These are phyloP conservation scores for Choristoneura fumiferana DNA, from an alignment of 1,140 invertebrate species.

Conservation along the genomic window DNA sequence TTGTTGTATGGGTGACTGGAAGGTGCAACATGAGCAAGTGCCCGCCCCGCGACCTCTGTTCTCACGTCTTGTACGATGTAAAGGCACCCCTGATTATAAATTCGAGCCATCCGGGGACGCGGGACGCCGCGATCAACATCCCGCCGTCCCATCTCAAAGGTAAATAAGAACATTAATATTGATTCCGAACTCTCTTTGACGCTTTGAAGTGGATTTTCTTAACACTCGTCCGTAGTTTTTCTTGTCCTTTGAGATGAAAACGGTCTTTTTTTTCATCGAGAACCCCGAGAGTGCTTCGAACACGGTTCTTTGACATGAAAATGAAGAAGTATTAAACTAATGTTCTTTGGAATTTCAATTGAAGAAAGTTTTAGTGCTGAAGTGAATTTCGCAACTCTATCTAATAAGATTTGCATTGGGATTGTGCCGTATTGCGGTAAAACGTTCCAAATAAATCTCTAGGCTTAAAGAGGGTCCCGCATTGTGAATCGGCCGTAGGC, in stretches of 20 bases:
- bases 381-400: background rate
- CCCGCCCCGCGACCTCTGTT: conserved; percentile 65
- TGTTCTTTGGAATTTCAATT: conserved; percentile 6
- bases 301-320: conserved; percentile 35
- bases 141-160: conserved; percentile 58
- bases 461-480: background rate
- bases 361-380: background rate
- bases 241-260: conserved; percentile 54
- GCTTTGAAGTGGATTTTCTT: conserved; percentile 62
- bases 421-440: background rate
- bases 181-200: conserved; percentile 66
- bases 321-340: conserved; percentile 23
- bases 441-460: background rate
- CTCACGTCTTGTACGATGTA: conserved; percentile 59
- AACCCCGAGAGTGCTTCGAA: conserved; percentile 14
- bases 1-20: conserved; percentile 35
- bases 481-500: background rate
- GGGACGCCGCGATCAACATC: conserved; percentile 37
- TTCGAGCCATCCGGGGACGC: conserved; percentile 61
- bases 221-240: conserved; percentile 51
- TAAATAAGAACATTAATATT: conserved; percentile 75
- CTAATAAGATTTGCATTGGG: conserved; percentile 6
- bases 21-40: conserved; percentile 72
- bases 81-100: conserved; percentile 70
- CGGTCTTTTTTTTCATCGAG: conserved; percentile 34